Percentiles rank a stretch among this genome's conserved stretches.
These are phyloP conservation scores for Spondyliosoma cantharus DNA, from an alignment of 2,797 vertebrate species.

Conservation along the genomic window DNA sequence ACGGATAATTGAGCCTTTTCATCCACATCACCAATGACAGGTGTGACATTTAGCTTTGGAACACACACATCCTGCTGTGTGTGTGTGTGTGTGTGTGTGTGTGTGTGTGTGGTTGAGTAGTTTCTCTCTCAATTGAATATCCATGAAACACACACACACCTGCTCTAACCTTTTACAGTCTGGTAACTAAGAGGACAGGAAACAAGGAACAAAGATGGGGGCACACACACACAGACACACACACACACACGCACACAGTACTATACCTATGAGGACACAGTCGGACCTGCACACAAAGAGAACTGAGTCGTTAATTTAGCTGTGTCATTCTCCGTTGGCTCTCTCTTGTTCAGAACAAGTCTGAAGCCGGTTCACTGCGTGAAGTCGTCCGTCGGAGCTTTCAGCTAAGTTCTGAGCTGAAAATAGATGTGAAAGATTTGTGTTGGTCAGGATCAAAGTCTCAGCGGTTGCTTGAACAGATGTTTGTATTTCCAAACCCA, in stretches of 20 bases:
- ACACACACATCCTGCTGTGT: constrained; percentile 25
- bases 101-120: constrained; percentile 23
- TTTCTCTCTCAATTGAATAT: constrained; percentile 41
- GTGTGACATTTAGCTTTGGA: constrained; percentile 59
- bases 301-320: background rate
- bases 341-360: background rate
- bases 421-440: background rate
- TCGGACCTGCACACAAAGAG: too few relatives aligned
- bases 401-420: too few relatives aligned
- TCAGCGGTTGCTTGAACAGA: background rate
- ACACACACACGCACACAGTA: constrained; percentile 12
- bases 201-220: constrained; percentile 34
- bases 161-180: constrained; percentile 57
- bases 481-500: background rate
- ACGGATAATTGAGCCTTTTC: constrained; percentile 68
- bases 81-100: constrained; percentile 29
- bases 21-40: constrained; percentile 62
- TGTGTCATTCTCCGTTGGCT: background rate
- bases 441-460: background rate
- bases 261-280: background rate
- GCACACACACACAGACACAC: background rate
- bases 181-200: constrained; percentile 50
- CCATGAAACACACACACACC: constrained; percentile 52
- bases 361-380: background rate
- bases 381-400: background rate